These are phyloP conservation scores for Drosophila saltans DNA, from an alignment of 1,140 invertebrate species.

Conservation along the genomic window DNA sequence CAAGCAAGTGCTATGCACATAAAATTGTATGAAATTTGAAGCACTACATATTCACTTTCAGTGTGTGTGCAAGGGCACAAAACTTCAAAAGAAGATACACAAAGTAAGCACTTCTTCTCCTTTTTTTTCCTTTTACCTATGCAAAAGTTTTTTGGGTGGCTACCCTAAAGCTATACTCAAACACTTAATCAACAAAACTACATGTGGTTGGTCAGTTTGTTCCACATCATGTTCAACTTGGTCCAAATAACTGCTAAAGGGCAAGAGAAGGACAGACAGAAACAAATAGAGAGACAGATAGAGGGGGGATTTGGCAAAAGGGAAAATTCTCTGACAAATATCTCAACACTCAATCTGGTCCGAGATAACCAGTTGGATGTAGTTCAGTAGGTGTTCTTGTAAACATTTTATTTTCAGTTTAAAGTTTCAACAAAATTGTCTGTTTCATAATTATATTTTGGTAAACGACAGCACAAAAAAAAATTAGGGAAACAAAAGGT, in stretches of 20 bases:
- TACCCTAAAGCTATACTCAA: slow-evolving; percentile 49
- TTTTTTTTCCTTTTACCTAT: slow-evolving; percentile 16
- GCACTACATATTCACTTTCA: slow-evolving; percentile 33
- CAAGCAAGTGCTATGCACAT: slow-evolving; percentile 52
- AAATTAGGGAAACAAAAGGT: neutral
- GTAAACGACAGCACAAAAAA: slow-evolving; percentile 38
- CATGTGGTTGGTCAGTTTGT: slow-evolving; percentile 55
- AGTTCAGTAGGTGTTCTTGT: slow-evolving; percentile 37
- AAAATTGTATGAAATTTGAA: slow-evolving; percentile 23
- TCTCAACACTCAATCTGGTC: slow-evolving; percentile 35
- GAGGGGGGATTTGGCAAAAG: neutral
- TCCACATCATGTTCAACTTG: slow-evolving; percentile 26
- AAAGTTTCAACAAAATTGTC: slow-evolving; percentile 52
- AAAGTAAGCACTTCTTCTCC: slow-evolving; percentile 7
- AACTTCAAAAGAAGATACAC: slow-evolving; percentile 15
- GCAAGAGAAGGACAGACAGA: neutral
- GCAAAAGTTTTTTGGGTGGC: slow-evolving; percentile 34
- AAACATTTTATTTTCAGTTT: slow-evolving; percentile 55
- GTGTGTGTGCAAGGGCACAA: slow-evolving; percentile 23
- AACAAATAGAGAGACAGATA: neutral
- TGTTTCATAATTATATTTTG: slow-evolving; percentile 72
- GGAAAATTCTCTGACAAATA: slow-evolving; percentile 41
- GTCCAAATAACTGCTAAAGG: no score
- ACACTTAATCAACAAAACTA: slow-evolving; percentile 65
- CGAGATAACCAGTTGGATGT: slow-evolving; percentile 6